Conservation (phyloP, 2,113 vertebrate species). For the Miniopterus natalensis region DNA sequence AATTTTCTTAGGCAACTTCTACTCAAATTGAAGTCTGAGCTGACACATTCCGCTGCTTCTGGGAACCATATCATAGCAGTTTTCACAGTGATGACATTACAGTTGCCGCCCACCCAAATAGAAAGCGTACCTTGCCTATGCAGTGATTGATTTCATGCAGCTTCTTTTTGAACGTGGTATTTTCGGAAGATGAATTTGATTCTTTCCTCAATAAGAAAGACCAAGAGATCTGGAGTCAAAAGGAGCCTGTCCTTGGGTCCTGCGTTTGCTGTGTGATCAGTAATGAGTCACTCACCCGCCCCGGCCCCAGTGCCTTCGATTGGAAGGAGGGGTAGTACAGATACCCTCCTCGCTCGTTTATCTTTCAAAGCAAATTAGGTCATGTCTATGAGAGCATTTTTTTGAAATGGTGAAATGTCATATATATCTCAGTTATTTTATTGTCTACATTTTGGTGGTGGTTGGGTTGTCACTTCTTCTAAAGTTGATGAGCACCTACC, state of each 20-base stretch:
- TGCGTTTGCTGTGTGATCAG: background rate
- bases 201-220: background rate
- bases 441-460: background rate
- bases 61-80: background rate
- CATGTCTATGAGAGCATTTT: background rate
- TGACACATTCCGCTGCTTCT: background rate
- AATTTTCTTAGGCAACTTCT: background rate
- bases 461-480: background rate
- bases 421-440: background rate
- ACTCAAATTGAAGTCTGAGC: background rate
- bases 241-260: background rate
- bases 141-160: background rate
- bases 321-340: background rate
- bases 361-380: background rate
- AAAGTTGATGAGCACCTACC: background rate
- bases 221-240: background rate
- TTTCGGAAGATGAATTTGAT: background rate
- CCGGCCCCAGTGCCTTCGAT: background rate
- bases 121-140: background rate
- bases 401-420: background rate
- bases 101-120: rapidly evolving
- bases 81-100: background rate
- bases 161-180: background rate
- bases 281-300: background rate
- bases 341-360: background rate